These are phyloP conservation scores for Theristus sp. DNA, from an alignment of 2,888 invertebrate species.

Conservation along the genomic window DNA sequence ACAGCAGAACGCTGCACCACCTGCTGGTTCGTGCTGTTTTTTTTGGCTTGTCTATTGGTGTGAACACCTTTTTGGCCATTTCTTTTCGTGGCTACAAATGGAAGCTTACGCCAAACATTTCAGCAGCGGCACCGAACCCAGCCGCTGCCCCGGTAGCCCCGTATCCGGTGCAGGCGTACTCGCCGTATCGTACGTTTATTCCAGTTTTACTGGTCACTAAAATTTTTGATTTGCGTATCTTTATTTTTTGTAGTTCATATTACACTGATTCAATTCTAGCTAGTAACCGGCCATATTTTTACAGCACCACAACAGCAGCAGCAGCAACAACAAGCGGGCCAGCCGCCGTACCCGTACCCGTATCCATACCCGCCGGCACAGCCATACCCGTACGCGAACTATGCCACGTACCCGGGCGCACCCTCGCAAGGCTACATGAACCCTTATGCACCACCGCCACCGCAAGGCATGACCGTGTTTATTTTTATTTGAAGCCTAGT, in stretches of 20 bases:
- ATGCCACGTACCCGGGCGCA: background rate
- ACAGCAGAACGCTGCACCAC: background rate
- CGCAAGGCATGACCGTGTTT: background rate
- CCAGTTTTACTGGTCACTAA: too few species aligned
- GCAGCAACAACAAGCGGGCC: too few species aligned
- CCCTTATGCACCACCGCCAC: background rate
- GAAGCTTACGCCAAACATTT: background rate
- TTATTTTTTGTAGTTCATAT: too few species aligned
- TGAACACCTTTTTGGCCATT: background rate
- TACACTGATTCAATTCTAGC: too few species aligned
- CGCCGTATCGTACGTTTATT: background rate
- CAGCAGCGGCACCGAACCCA: background rate
- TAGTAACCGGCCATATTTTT: background rate
- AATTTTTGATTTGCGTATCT: background rate
- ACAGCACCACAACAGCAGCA: too few species aligned
- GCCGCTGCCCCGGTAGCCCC: background rate
- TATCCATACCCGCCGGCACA: background rate
- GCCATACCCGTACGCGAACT: background rate
- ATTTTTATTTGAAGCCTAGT: too few species aligned
- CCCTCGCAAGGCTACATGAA: background rate
- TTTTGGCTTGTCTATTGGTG: background rate
- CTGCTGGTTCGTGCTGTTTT: background rate
- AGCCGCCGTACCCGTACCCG: background rate
- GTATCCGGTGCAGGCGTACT: slow-evolving; percentile 1
- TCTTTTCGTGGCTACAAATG: background rate